Evolutionary conservation across 2,797 vertebrate species (phyloP).

Genomic region (Sphenodon punctatus): DNA sequence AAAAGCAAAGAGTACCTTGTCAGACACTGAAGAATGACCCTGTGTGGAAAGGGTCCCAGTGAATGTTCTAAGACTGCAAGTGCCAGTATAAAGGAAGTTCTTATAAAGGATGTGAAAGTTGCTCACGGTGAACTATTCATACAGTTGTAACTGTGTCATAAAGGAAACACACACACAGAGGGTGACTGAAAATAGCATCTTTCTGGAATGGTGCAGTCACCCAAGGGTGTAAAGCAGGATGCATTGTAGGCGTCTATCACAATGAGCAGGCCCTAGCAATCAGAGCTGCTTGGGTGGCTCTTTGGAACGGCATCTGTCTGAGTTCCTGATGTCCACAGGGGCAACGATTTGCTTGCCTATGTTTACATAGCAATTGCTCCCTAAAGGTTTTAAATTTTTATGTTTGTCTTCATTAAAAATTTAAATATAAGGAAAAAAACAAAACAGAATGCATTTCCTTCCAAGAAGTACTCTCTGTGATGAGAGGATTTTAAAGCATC

Average conservation of each 20-base stretch:
- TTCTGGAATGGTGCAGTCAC: not conserved
- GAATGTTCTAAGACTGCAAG: too few species aligned
- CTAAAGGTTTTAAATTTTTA: not conserved
- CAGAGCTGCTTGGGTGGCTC: accelerated
- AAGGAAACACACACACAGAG: not conserved
- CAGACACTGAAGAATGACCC: too few species aligned
- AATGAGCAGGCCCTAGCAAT: not conserved
- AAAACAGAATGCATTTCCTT: not conserved
- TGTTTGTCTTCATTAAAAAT: not conserved
- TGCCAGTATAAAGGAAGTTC: too few species aligned
- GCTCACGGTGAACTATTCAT: conserved; percentile 30
- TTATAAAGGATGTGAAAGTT: too few species aligned
- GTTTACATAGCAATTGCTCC: not conserved
- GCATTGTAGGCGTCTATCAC: not conserved
- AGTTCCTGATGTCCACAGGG: accelerated
- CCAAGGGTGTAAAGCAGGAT: not conserved
- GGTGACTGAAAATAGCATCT: not conserved
- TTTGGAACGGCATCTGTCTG: accelerated
- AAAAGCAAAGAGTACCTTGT: too few species aligned
- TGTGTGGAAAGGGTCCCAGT: too few species aligned
- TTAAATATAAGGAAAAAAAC: not conserved
- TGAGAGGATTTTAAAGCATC: not conserved
- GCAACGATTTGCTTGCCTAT: not conserved
- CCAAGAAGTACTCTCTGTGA: not conserved
- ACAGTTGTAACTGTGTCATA: not conserved